Evolutionary conservation across 1,140 invertebrate species (phyloP).

Genomic region (Bombus terrestris): DNA sequence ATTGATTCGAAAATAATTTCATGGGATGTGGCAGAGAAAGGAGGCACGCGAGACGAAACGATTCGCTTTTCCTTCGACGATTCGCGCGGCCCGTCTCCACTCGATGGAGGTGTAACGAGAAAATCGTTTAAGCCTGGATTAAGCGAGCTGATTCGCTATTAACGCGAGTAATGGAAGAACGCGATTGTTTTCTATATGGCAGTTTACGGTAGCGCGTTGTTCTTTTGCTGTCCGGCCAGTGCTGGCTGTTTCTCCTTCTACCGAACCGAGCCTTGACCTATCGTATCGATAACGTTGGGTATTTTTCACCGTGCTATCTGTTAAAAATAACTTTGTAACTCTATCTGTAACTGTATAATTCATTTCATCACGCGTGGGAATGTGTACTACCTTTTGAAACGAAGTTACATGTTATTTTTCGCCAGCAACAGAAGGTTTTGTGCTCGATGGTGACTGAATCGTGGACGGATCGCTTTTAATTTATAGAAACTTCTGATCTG

Average conservation of each 20-base stretch:
- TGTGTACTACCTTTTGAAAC: too few relatives aligned
- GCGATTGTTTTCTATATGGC: conserved; percentile 57
- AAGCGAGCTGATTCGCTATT: conserved; percentile 52
- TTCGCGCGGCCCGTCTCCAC: not conserved
- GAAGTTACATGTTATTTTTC: not conserved
- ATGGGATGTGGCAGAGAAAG: not conserved
- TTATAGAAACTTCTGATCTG: not conserved
- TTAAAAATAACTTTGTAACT: conserved; percentile 9
- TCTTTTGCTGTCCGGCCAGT: conserved; percentile 11
- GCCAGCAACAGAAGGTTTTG: not conserved
- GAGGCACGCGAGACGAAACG: conserved; percentile 8
- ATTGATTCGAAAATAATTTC: conserved; percentile 66
- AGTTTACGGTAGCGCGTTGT: conserved; percentile 39
- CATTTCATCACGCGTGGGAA: not conserved
- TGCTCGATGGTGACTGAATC: not conserved
- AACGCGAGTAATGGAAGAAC: conserved; percentile 49
- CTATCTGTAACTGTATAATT: conserved; percentile 10
- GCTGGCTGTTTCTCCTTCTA: conserved; percentile 15
- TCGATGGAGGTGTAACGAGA: conserved; percentile 21
- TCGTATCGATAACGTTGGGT: conserved; percentile 8
- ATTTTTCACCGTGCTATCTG: conserved; percentile 18
- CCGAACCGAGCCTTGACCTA: conserved; percentile 15
- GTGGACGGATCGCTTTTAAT: too few relatives aligned
- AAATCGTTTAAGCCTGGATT: conserved; percentile 56
- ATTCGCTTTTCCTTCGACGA: not conserved